Conservation (phyloP, 1,140 invertebrate species). For the Chrysopa pallens region DNA sequence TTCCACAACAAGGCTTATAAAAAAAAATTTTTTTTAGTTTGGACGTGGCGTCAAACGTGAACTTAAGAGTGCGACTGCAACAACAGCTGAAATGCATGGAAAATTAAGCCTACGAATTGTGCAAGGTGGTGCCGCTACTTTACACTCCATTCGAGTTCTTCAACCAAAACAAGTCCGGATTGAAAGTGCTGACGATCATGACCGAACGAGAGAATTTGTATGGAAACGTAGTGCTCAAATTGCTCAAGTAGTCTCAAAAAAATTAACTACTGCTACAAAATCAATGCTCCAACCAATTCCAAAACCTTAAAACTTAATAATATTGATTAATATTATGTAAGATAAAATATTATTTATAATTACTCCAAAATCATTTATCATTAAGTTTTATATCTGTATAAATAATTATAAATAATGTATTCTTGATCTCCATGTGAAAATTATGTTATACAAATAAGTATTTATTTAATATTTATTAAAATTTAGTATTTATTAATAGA, state of each 20-base stretch:
- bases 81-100: constrained; percentile 66
- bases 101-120: constrained; percentile 57
- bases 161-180: constrained; percentile 73
- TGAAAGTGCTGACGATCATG: constrained; percentile 60
- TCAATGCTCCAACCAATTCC: constrained; percentile 46
- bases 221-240: constrained; percentile 65
- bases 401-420: too few species aligned
- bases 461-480: too few species aligned
- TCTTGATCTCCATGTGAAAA: too few species aligned
- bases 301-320: not conserved
- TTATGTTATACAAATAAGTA: too few species aligned
- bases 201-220: constrained; percentile 61
- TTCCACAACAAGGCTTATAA: too few species aligned
- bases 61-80: constrained; percentile 62
- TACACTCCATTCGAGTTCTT: constrained; percentile 64
- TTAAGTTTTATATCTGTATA: too few species aligned
- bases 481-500: too few species aligned
- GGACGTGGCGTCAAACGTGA: constrained; percentile 57
- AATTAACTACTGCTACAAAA: constrained; percentile 52
- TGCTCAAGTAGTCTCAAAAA: constrained; percentile 62
- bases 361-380: too few species aligned
- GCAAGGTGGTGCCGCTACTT: constrained; percentile 52
- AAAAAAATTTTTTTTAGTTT: constrained; percentile 26
- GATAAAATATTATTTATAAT: too few species aligned
- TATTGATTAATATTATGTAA: too few species aligned